Evolutionary conservation across 2,888 invertebrate species (phyloP).

Genomic region (Andrena flavipes): DNA sequence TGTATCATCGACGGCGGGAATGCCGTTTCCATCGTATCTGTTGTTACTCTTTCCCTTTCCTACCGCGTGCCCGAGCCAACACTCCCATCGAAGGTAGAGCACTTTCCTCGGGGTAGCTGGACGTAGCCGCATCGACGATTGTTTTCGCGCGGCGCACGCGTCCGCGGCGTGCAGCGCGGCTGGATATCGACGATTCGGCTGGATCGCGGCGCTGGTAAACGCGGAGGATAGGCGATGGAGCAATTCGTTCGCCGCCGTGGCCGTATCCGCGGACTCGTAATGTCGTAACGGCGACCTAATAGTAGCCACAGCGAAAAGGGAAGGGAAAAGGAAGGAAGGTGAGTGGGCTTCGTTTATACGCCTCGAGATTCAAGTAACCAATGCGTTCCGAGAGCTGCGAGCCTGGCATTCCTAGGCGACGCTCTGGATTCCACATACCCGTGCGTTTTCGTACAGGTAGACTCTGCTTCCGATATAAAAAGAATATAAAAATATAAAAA

Average conservation of each 20-base stretch:
- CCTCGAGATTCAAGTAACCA: conserved; percentile 46
- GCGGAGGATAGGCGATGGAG: conserved; percentile 18
- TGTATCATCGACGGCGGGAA: conserved; percentile 61
- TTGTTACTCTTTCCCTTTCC: conserved; percentile 11
- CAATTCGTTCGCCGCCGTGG: conserved; percentile 25
- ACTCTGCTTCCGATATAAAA: no score
- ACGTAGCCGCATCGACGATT: conserved; percentile 15
- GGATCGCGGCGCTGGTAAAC: conserved; percentile 25
- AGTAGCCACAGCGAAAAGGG: conserved; percentile 55
- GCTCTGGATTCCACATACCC: conserved; percentile 69
- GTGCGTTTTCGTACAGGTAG: conserved; percentile 13
- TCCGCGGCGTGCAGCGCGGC: conserved; percentile 21
- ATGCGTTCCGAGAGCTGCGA: conserved; percentile 58
- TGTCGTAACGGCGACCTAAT: conserved; percentile 63
- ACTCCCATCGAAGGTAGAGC: not conserved
- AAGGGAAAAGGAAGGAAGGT: conserved; percentile 67
- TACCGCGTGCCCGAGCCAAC: not conserved
- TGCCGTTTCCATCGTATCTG: conserved; percentile 45
- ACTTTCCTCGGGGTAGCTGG: not conserved
- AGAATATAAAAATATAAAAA: not conserved
- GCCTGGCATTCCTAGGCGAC: conserved; percentile 57
- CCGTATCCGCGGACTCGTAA: conserved; percentile 45
- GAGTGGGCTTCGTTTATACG: conserved; percentile 64
- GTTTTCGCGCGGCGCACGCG: conserved; percentile 15
- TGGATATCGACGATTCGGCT: conserved; percentile 33